These are phyloP conservation scores for Anadara kagoshimensis DNA, from an alignment of 1,140 invertebrate genomes.

Conservation along the genomic window DNA sequence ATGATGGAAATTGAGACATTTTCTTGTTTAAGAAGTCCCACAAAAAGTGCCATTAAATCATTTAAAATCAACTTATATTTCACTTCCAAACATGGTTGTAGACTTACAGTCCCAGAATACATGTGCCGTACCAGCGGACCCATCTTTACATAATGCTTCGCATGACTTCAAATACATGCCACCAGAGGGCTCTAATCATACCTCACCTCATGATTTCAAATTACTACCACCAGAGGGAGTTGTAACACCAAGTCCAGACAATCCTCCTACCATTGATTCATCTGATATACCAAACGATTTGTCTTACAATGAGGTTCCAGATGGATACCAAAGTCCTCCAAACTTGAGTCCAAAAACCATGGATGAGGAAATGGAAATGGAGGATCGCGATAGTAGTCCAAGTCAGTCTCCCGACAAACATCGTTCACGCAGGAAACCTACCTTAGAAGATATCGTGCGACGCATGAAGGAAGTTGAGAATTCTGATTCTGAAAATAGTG, in stretches of 20 bases:
- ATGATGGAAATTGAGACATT: slow-evolving; percentile 49
- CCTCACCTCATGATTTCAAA: slow-evolving; percentile 37
- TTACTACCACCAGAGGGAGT: slow-evolving; percentile 50
- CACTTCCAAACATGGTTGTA: slow-evolving; percentile 39
- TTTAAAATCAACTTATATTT: slow-evolving; percentile 25
- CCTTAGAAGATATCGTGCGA: slow-evolving; percentile 65
- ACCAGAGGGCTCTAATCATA: slow-evolving; percentile 10
- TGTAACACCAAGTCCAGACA: slow-evolving; percentile 52
- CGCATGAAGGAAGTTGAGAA: slow-evolving; percentile 57
- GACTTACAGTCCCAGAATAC: slow-evolving; percentile 42
- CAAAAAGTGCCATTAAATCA: slow-evolving; percentile 17
- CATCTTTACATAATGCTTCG: slow-evolving; percentile 31
- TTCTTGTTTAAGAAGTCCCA: slow-evolving; percentile 36
- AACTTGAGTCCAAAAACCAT: slow-evolving; percentile 48
- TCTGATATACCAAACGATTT: slow-evolving; percentile 37
- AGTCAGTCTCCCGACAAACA: slow-evolving; percentile 46
- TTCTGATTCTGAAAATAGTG: slow-evolving; percentile 48
- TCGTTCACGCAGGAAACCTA: slow-evolving; percentile 60
- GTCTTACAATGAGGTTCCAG: slow-evolving; percentile 23
- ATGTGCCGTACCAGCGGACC: slow-evolving; percentile 30
- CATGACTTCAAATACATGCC: slow-evolving; percentile 39
- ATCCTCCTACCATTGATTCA: slow-evolving; percentile 46
- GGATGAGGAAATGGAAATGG: slow-evolving; percentile 35
- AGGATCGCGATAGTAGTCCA: slow-evolving; percentile 43
- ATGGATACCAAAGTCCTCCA: slow-evolving; percentile 39